phyloP scores from a whole-genome alignment of 1,140 invertebrate species.

The Hylaeus anthracinus region DNA sequence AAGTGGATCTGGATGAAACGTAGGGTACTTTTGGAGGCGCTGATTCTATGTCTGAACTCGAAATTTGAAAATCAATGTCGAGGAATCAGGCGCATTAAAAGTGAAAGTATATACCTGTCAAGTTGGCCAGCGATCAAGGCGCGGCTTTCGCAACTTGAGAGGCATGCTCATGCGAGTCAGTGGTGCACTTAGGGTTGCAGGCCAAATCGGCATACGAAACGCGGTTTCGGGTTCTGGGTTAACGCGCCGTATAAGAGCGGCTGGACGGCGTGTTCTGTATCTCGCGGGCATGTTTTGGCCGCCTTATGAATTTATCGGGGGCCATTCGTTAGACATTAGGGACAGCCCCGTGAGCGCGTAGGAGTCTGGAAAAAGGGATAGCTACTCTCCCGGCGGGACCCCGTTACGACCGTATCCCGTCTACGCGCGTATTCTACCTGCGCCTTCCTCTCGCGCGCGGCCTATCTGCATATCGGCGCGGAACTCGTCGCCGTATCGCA shows the following conservation, averaged over 20 bases:
- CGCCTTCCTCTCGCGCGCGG: not conserved
- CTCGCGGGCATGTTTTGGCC: constrained; percentile 71
- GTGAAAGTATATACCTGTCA: too few relatives aligned
- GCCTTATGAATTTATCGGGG: constrained; percentile 78
- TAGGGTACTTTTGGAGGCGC: too few relatives aligned
- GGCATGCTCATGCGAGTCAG: too few relatives aligned
- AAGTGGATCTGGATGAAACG: too few relatives aligned
- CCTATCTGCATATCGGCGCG: constrained; percentile 32
- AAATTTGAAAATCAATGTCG: too few relatives aligned
- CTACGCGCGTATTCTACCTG: not conserved
- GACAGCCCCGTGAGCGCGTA: constrained; percentile 66
- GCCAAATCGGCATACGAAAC: constrained; percentile 27
- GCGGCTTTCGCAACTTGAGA: too few relatives aligned
- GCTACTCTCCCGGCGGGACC: constrained; percentile 64
- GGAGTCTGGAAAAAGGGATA: constrained; percentile 70
- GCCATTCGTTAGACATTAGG: constrained; percentile 77
- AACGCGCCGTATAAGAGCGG: constrained; percentile 37
- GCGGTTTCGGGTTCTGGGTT: constrained; percentile 28
- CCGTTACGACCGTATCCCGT: constrained; percentile 39
- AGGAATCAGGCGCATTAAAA: too few relatives aligned
- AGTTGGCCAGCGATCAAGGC: too few relatives aligned
- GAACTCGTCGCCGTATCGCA: constrained; percentile 8
- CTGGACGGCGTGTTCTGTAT: constrained; percentile 67
- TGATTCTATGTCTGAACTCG: too few relatives aligned
- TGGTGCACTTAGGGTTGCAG: too few relatives aligned